Conservation (phyloP, 1,140 invertebrate genomes). For the Trichonephila inaurata region DNA sequence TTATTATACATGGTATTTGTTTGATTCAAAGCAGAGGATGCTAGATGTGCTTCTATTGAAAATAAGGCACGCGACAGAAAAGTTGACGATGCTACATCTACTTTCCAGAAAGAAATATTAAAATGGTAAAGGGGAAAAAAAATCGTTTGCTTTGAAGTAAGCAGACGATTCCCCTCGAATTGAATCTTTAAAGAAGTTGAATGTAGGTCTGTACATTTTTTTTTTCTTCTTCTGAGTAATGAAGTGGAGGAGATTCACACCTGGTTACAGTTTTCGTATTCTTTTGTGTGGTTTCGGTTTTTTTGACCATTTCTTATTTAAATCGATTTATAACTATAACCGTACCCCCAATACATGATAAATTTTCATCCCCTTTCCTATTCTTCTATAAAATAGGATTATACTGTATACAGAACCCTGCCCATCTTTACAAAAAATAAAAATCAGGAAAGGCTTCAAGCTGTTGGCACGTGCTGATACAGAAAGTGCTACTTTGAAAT, state of each 20-base stretch:
- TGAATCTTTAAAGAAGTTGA: constrained; percentile 37
- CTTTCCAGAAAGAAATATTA: constrained; percentile 4
- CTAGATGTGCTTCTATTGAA: constrained; percentile 41
- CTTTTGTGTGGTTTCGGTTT: constrained; percentile 5
- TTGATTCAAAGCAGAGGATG: constrained; percentile 34
- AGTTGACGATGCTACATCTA: constrained; percentile 41
- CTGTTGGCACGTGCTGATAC: neutral
- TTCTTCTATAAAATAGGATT: neutral
- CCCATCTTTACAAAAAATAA: constrained; percentile 25
- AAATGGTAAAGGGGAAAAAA: neutral
- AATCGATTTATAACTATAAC: constrained; percentile 40
- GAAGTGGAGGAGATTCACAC: constrained; percentile 49
- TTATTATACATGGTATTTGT: constrained; percentile 6
- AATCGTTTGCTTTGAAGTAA: neutral
- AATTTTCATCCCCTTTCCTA: constrained; percentile 42
- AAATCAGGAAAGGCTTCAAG: neutral
- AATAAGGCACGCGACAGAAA: constrained; percentile 51
- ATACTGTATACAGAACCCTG: constrained; percentile 9
- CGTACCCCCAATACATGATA: constrained; percentile 35
- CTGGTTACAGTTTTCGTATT: constrained; percentile 30
- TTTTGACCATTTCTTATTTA: constrained; percentile 42
- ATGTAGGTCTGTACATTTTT: constrained; percentile 42
- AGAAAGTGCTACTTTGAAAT: neutral
- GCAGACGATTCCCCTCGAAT: constrained; percentile 44
- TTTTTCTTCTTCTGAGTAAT: neutral